Percentiles rank a stretch among this genome's conserved stretches.
These are phyloP conservation scores for Xestia rhomboidea DNA, from an alignment of 2,888 invertebrate genomes.

Conservation along the genomic window DNA sequence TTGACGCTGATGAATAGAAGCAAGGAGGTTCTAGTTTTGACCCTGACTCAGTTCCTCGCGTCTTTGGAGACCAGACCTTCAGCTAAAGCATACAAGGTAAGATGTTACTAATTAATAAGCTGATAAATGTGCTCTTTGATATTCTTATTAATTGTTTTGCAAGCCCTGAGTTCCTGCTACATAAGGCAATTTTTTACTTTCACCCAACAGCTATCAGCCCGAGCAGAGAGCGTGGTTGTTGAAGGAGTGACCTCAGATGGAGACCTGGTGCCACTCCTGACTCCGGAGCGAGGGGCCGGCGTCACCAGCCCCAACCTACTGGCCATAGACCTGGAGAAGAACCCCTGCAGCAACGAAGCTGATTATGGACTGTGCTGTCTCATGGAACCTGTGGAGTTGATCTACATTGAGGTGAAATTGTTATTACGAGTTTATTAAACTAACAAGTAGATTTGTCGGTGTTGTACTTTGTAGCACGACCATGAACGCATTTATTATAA, in stretches of 20 bases:
- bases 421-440: neutral
- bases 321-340: constrained; percentile 93
- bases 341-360: constrained; percentile 92
- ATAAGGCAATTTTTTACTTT: neutral
- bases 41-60: constrained; percentile 93
- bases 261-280: constrained; percentile 92
- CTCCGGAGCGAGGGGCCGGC: constrained; percentile 84
- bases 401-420: constrained; percentile 93
- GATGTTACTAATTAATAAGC: neutral
- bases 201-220: constrained; percentile 89
- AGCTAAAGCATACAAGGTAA: constrained; percentile 92
- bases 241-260: constrained; percentile 94
- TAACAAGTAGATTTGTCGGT: neutral
- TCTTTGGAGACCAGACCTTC: constrained; percentile 93
- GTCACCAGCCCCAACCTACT: constrained; percentile 93
- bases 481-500: too few species aligned
- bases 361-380: constrained; percentile 92
- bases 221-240: constrained; percentile 94
- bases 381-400: constrained; percentile 94
- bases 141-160: neutral
- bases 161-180: neutral
- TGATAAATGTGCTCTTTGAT: neutral
- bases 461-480: too few species aligned
- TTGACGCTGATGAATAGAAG: constrained; percentile 92
- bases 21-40: constrained; percentile 93